Base-by-base conservation (phyloP, 2,888 invertebrate genomes). In the Phalangium opilio region DNA sequence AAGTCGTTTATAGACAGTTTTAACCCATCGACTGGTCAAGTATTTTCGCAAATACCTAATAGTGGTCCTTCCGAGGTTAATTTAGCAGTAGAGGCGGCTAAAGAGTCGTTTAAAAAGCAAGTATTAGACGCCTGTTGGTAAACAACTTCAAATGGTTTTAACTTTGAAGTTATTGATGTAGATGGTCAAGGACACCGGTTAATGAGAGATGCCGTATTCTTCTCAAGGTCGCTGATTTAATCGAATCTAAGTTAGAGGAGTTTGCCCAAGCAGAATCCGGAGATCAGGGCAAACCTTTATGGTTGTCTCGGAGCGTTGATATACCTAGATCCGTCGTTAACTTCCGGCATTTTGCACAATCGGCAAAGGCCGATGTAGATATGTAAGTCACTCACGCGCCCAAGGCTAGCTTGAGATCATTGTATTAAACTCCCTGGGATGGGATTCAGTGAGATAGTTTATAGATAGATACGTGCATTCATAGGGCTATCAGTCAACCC, bases 271-370 rank as follows among this genome's bases (percentile, higher is more conserved):
- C 67, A 3, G 74, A 74, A 59, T 71, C 72, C 7, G 60, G 61
- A 36, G 74, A 74, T 58, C 73, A 74, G 57, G 74, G 74, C 8
- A 74, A 74, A 55, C 71, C 73, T 2, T 55, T 74, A 4, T 64
- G 64, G 60, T 56, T 71, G 51, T 64, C 72, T 1, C 62, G 57
- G 40, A 56, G 56, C 3, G 61, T 73, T 17, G 74, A 75, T 54
- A 72, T 74, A 53, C 73, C 73, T 4, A 61, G 74, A 45, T 69
- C 70, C 21, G 64, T 70, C 8, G 61, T 67, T 51, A 74, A 75
- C 55, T 68, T 74, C 52, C 61, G 73, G 43, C 67, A 67, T 54
- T 74, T 73, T 61, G 74, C 73, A 5, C 59, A 62, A 12, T 58
- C 64, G 39, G 60, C 66, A 21, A 59, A 65, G 10, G 44, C 45